phyloP scores from a whole-genome alignment of 2,888 invertebrate genomes.

The Dicyrtomina minuta region DNA sequence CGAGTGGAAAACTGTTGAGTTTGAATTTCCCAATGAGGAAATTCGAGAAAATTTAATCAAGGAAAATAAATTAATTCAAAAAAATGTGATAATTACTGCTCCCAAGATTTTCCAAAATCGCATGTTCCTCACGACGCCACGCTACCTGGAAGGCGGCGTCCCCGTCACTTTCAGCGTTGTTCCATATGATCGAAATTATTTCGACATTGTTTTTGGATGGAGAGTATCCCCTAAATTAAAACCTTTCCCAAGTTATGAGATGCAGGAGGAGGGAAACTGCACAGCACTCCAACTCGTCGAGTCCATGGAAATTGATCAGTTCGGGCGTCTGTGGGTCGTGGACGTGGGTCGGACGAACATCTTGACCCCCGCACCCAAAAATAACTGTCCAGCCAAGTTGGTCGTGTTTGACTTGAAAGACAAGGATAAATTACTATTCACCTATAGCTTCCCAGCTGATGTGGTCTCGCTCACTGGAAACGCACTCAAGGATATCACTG shows the following conservation, averaged over 20 bases:
- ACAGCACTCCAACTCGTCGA: slow-evolving; percentile 72
- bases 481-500: slow-evolving; percentile 36
- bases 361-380: slow-evolving; percentile 54
- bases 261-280: slow-evolving; percentile 66
- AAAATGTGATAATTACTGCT: slow-evolving; percentile 11
- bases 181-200: slow-evolving; percentile 24
- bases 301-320: slow-evolving; percentile 67
- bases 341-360: slow-evolving; percentile 69
- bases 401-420: slow-evolving; percentile 33
- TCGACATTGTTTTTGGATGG: too few species aligned
- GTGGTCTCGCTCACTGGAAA: slow-evolving; percentile 32
- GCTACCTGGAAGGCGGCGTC: slow-evolving; percentile 33
- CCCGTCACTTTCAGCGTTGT: slow-evolving; percentile 26
- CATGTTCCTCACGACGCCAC: slow-evolving; percentile 28
- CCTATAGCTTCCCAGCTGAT: slow-evolving; percentile 36
- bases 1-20: slow-evolving; percentile 11
- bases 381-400: slow-evolving; percentile 38
- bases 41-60: too few species aligned
- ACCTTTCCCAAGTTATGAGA: slow-evolving; percentile 72
- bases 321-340: slow-evolving; percentile 66
- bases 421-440: slow-evolving; percentile 24
- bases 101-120: slow-evolving; percentile 18
- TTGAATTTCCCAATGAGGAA: background rate
- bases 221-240: slow-evolving; percentile 58
- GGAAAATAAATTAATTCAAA: background rate